These are phyloP conservation scores for Neopelma chrysocephalum DNA, from an alignment of 2,797 vertebrate species.

Conservation along the genomic window DNA sequence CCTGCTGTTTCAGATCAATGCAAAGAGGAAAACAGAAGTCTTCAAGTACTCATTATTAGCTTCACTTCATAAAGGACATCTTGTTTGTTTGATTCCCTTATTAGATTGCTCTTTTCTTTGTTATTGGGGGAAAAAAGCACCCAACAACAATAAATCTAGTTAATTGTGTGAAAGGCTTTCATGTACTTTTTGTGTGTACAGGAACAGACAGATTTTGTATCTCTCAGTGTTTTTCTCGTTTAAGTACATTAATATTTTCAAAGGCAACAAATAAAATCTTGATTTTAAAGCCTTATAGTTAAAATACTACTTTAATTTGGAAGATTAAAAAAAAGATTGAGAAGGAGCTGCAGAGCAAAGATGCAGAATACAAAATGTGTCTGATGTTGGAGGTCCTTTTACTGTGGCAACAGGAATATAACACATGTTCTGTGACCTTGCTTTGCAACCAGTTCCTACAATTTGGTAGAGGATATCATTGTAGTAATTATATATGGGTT, in stretches of 20 bases:
- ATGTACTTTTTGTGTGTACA: background rate
- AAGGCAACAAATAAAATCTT: constrained; percentile 29
- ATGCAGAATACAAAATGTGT: background rate
- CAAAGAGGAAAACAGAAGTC: constrained; percentile 24
- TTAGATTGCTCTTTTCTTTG: constrained; percentile 28
- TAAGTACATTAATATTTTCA: constrained; percentile 37
- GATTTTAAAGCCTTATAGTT: background rate
- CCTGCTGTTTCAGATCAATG: constrained; percentile 30
- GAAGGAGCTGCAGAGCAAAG: background rate
- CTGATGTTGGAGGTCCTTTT: background rate
- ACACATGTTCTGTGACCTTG: constrained; percentile 23
- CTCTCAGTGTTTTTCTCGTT: constrained; percentile 5
- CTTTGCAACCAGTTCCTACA: background rate
- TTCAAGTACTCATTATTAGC: constrained; percentile 31
- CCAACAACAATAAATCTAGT: background rate
- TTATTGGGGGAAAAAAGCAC: background rate
- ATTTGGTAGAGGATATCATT: constrained; percentile 26
- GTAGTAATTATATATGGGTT: constrained; percentile 44
- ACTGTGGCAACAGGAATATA: background rate
- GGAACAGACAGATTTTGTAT: background rate
- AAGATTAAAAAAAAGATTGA: background rate
- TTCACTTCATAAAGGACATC: constrained; percentile 10
- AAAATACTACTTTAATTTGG: constrained; percentile 17
- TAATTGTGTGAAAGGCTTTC: constrained; percentile 34
- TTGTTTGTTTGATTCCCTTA: constrained; percentile 7